Conservation (phyloP, 1,140 invertebrate species). For the Drosophila chauvacae region DNA sequence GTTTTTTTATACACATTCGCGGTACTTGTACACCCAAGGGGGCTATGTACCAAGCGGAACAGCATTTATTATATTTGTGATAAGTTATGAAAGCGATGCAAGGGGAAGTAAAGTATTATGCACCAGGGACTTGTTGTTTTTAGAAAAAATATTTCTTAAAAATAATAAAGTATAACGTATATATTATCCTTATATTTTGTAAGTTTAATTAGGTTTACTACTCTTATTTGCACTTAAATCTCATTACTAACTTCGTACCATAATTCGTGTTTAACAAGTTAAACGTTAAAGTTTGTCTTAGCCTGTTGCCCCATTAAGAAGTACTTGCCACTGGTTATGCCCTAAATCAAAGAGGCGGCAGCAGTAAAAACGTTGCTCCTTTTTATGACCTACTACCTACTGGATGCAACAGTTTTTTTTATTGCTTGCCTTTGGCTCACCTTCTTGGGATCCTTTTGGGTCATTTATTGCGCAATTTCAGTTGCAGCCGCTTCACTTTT, state of each 20-base stretch:
- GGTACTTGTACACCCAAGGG: neutral
- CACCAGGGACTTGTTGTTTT: no score
- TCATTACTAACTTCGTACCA: neutral
- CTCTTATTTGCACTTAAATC: neutral
- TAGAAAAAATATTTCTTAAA: neutral
- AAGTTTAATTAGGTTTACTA: neutral
- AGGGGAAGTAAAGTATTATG: conserved; percentile 2
- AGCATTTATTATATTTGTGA: conserved; percentile 46
- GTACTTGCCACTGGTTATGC: neutral
- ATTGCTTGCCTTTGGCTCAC: neutral
- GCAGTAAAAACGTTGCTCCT: conserved; percentile 29
- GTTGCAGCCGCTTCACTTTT: conserved; percentile 35
- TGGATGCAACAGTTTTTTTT: conserved; percentile 16
- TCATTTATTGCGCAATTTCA: conserved; percentile 54
- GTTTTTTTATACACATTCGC: neutral
- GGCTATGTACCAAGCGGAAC: conserved; percentile 19
- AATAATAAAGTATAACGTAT: neutral
- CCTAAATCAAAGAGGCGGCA: conserved; percentile 20
- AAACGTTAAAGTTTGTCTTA: neutral
- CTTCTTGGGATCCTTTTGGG: conserved; percentile 37
- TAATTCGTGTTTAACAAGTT: neutral
- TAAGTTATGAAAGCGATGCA: conserved; percentile 28
- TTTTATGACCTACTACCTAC: conserved; percentile 33
- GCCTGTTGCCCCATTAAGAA: conserved; percentile 1
- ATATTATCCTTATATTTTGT: neutral